Percentiles rank a stretch among this genome's conserved stretches.
Evolutionary conservation across 2,888 invertebrate species (phyloP).

Genomic region (Amorpha juglandis): DNA sequence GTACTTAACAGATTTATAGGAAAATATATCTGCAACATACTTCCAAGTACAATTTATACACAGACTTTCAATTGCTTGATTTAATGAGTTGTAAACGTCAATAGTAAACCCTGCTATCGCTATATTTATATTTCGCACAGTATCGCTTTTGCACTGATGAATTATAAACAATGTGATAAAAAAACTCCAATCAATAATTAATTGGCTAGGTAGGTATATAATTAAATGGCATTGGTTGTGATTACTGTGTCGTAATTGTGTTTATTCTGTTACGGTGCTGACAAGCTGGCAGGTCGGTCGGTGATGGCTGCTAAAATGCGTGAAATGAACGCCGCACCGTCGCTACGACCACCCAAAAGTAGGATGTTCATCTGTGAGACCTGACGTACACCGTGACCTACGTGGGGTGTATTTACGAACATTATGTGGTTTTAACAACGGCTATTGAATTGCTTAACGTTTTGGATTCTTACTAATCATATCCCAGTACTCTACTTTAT

Average conservation of each 20-base stretch:
- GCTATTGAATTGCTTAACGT: no score
- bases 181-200: conserved; percentile 40
- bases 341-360: conserved; percentile 72
- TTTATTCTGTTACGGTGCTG: conserved; percentile 49
- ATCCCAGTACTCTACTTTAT: no score
- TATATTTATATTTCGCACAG: no score
- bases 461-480: no score
- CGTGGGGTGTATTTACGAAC: not conserved
- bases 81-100: not conserved
- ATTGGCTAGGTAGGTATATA: conserved; percentile 37
- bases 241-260: conserved; percentile 48
- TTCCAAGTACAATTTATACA: not conserved
- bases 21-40: not conserved
- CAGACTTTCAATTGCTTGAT: not conserved
- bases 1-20: no score
- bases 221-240: conserved; percentile 39
- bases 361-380: conserved; percentile 46
- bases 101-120: no score
- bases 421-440: not conserved
- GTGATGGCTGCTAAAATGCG: conserved; percentile 63
- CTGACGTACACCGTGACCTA: conserved; percentile 2
- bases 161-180: not conserved
- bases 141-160: not conserved
- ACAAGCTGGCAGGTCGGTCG: conserved; percentile 34
- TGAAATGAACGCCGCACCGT: conserved; percentile 67